Evolutionary conservation across 1,140 invertebrate species (phyloP).

Genomic region (Platorchestia sp.): DNA sequence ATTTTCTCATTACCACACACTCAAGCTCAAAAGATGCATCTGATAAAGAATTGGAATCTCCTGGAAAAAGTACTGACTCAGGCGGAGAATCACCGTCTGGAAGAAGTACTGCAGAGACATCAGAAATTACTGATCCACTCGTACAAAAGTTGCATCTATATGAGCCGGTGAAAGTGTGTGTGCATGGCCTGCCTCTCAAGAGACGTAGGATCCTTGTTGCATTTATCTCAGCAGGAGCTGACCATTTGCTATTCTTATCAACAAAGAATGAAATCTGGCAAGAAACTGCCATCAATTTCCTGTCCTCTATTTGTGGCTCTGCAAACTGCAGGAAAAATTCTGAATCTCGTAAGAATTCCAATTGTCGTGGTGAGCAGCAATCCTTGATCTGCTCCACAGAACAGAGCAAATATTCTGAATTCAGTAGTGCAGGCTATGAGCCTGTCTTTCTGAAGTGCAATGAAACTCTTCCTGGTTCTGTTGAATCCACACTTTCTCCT

Average conservation of each 20-base stretch:
- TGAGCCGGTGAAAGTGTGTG: not conserved
- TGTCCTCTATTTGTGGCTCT: not conserved
- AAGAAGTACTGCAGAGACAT: not conserved
- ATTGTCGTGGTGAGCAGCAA: not conserved
- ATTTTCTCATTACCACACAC: not conserved
- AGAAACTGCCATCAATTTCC: not conserved
- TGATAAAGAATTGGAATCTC: not conserved
- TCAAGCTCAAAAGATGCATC: not conserved
- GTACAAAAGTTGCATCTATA: not conserved
- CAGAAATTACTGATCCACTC: not conserved
- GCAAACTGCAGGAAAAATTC: not conserved
- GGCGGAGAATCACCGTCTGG: not conserved
- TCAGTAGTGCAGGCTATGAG: too few species aligned
- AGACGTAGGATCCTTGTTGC: not conserved
- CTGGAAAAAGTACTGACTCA: not conserved
- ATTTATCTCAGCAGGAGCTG: not conserved
- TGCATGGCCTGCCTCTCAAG: not conserved
- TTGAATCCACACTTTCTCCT: too few species aligned
- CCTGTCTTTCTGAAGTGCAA: too few species aligned
- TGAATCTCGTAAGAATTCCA: not conserved
- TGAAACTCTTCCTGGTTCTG: too few species aligned
- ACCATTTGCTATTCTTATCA: conserved; percentile 4
- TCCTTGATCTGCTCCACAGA: not conserved
- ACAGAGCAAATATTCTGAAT: too few species aligned
- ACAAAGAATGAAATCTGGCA: conserved; percentile 19